phyloP scores from a whole-genome alignment of 2,797 vertebrate species.

The Lacerta bilineata region DNA sequence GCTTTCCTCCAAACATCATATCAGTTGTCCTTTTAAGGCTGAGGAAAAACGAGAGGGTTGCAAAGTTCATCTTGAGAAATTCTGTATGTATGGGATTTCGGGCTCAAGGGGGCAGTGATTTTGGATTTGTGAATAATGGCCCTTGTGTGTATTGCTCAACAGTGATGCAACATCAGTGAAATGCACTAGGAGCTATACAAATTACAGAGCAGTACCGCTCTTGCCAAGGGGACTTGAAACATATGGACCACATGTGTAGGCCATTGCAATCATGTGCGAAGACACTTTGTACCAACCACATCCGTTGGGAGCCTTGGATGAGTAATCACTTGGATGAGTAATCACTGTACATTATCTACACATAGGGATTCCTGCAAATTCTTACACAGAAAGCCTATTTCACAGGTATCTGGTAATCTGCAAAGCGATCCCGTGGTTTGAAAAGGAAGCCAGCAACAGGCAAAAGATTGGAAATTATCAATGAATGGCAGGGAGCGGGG shows the following conservation, averaged over 20 bases:
- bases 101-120: no score
- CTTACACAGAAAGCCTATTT: no score
- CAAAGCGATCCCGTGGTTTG: background rate
- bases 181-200: fast-evolving
- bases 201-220: no score
- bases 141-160: no score
- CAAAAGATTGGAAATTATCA: no score
- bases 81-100: background rate
- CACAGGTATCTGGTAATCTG: background rate
- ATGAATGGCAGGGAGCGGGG: no score
- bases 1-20: slow-evolving; percentile 97
- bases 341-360: no score
- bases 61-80: background rate
- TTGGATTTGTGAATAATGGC: background rate
- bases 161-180: background rate
- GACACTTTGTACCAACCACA: background rate
- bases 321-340: no score
- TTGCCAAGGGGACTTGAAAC: no score
- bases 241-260: no score
- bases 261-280: fast-evolving
- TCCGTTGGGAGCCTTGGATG: background rate
- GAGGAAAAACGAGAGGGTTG: background rate
- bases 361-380: no score
- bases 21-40: slow-evolving; percentile 97
- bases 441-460: background rate